Evolutionary conservation across 2,797 vertebrate genomes (phyloP).

Genomic region (Falco biarmicus): DNA sequence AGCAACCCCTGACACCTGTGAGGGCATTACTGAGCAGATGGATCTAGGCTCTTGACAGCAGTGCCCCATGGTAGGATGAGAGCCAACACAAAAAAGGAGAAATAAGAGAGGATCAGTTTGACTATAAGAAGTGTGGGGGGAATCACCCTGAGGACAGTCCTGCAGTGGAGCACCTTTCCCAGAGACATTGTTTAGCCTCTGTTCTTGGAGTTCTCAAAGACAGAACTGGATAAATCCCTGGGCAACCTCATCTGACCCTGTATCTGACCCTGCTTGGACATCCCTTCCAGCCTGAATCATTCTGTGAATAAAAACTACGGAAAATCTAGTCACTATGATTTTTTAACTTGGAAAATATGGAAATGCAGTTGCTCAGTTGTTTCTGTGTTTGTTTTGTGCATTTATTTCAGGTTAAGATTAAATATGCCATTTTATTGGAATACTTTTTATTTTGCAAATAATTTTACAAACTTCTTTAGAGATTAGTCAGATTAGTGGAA

Average conservation of each 20-base stretch:
- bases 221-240: not conserved
- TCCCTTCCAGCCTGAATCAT: not conserved
- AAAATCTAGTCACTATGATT: not conserved
- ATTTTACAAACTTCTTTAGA: not conserved
- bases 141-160: not conserved
- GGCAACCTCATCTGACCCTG: not conserved
- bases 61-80: not conserved
- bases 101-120: not conserved
- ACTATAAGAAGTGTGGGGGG: rapidly evolving
- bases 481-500: not conserved
- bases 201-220: not conserved
- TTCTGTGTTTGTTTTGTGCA: not conserved
- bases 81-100: not conserved
- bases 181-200: not conserved
- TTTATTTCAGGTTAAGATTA: not conserved
- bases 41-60: not conserved
- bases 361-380: not conserved
- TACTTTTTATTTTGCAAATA: not conserved
- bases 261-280: not conserved
- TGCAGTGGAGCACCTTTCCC: not conserved
- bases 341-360: not conserved
- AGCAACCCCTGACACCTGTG: rapidly evolving
- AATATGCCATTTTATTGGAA: not conserved
- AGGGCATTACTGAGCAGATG: not conserved
- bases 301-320: not conserved